Evolutionary conservation across 2,888 invertebrate species (phyloP), one percentile per base, ranked within the genome.

Genomic region (Drosophila austrosaltans): DNA sequence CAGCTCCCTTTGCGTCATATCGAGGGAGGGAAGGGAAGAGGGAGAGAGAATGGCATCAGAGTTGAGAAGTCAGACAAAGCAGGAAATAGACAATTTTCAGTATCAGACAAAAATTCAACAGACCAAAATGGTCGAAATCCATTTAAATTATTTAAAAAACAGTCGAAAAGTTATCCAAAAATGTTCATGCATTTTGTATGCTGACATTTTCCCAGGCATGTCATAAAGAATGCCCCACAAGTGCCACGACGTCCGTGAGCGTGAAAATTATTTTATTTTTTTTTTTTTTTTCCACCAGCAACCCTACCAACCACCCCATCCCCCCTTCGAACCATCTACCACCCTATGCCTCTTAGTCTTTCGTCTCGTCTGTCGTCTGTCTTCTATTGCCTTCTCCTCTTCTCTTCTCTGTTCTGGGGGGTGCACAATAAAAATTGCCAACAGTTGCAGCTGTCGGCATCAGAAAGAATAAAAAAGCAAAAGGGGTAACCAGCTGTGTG

Each of bases 201-300:
- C 71, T 72, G 73, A 84, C 78, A 75, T 71, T 87, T 76, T 78
- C 69, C 72, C 74, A 78, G 76, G 79, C 84, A 72, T 82, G 85
- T 79, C 87, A 82, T 80, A 84, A 87, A 82, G 80, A 82, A 82
- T 87, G 87, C 82, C 87, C 87, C 83, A 79, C 87, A 82, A 83
- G 85, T 84, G 87, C 75, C 79, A 78, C 67, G 70, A 48, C 70
- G 76, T 79, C 75, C 82, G 82, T 83, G 84, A 80, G 83, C 78
- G 80, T 78, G 83, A 82, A 82, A 87, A 87, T 87, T 74, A 84
- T 82, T 84, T 16, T 16, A 16, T 16, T 16, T 16, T 16, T 16
- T 16, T 16, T n/a, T n/a, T n/a, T n/a, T 16, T 16, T 30, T 83
- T 59, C 59, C 40, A n/a, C 64, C 44, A 48, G 20, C 3, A 39